These are phyloP conservation scores for Cyprinus carpio DNA, from an alignment of 2,113 vertebrate genomes.

Conservation along the genomic window DNA sequence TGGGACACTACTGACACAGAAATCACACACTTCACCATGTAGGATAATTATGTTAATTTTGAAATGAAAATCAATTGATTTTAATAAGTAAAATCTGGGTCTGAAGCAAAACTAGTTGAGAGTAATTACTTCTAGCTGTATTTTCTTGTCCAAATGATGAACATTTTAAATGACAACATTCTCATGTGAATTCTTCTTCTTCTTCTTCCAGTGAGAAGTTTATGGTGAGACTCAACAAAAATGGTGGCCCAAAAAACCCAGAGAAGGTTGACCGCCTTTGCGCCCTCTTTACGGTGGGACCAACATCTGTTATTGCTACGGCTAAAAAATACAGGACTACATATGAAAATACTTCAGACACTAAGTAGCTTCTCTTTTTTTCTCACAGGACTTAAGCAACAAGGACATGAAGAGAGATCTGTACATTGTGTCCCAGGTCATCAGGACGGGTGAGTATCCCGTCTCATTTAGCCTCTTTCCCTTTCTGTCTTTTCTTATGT, in stretches of 20 bases:
- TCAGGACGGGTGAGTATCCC: conserved; percentile 86
- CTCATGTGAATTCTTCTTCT: conserved; percentile 13
- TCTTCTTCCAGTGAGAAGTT: conserved; percentile 89
- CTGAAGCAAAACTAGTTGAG: too few relatives aligned
- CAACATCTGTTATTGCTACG: not conserved
- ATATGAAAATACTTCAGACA: not conserved
- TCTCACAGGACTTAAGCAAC: conserved; percentile 91
- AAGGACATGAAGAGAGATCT: conserved; percentile 99
- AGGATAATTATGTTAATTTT: too few relatives aligned
- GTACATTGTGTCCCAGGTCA: conserved; percentile 94
- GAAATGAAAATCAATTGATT: too few relatives aligned
- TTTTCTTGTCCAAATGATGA: not conserved
- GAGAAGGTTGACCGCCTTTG: conserved; percentile 95
- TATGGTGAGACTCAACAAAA: conserved; percentile 97
- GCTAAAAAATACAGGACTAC: not conserved
- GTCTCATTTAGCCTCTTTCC: not conserved
- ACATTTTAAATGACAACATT: not conserved
- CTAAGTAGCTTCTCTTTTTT: conserved; percentile 26
- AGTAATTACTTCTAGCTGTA: not conserved
- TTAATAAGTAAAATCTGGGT: too few relatives aligned
- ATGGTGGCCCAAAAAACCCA: conserved; percentile 91
- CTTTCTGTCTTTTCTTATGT: not conserved
- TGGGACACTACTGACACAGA: too few relatives aligned
- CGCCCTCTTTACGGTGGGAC: conserved; percentile 92
- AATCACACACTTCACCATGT: too few relatives aligned